Conservation (phyloP, 2,797 vertebrate genomes). For the Lepilemur septentrionalis region DNA sequence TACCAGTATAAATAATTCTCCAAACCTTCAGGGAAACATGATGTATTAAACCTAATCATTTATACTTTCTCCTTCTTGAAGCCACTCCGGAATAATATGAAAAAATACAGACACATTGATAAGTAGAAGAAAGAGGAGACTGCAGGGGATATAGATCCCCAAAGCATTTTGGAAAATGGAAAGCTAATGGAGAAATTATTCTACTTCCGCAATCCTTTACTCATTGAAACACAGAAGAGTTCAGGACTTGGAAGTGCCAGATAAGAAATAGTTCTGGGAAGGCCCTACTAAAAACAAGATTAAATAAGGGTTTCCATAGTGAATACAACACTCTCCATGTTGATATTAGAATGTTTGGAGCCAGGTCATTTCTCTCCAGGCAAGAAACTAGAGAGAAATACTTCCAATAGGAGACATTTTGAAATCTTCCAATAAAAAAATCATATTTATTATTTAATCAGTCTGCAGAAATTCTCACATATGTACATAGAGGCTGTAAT, state of each 20-base stretch:
- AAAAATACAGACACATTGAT: neutral
- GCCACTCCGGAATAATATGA: neutral
- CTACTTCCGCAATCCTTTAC: neutral
- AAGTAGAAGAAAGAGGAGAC: neutral
- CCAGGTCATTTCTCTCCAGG: neutral
- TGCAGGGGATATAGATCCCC: neutral
- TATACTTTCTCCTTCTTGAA: neutral
- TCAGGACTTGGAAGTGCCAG: neutral
- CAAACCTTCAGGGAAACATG: neutral
- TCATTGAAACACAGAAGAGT: neutral
- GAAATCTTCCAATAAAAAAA: neutral
- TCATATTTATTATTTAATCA: slow-evolving; percentile 18
- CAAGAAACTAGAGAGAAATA: neutral
- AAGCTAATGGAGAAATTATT: neutral
- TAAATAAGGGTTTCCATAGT: neutral
- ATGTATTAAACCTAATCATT: neutral
- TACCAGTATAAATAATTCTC: neutral
- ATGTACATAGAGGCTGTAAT: neutral
- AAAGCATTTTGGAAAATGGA: neutral
- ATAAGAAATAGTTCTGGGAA: neutral
- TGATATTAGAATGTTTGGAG: neutral
- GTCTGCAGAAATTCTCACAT: neutral
- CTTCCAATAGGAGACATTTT: neutral
- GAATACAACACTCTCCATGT: neutral
- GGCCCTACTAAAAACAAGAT: neutral